Evolutionary conservation across 1,140 invertebrate genomes (phyloP).

Genomic region (Drepana arcuata): DNA sequence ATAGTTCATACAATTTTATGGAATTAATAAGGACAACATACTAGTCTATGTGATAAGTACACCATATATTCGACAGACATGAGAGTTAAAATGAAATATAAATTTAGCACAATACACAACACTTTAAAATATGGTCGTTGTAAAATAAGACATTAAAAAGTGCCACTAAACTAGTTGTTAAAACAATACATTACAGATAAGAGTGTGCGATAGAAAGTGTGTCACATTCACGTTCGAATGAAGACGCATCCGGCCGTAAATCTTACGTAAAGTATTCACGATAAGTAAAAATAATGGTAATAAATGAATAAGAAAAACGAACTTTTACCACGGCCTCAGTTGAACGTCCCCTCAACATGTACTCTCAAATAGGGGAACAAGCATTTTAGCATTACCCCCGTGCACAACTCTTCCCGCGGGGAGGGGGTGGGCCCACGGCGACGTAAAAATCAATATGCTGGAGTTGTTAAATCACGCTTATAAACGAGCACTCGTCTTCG

Average conservation of each 20-base stretch:
- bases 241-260: conserved; percentile 56
- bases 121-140: conserved; percentile 21
- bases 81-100: no score
- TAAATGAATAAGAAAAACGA: conserved; percentile 39
- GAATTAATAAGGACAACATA: no score
- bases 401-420: conserved; percentile 71
- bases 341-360: conserved; percentile 65
- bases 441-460: conserved; percentile 81
- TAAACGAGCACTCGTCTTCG: conserved; percentile 78
- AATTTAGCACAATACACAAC: no score
- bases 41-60: no score
- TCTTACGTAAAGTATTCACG: conserved; percentile 43
- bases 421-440: conserved; percentile 67
- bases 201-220: conserved; percentile 51
- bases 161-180: conserved; percentile 28
- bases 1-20: no score
- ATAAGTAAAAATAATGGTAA: conserved; percentile 41
- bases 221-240: conserved; percentile 50
- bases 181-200: conserved; percentile 45
- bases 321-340: conserved; percentile 26
- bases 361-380: conserved; percentile 72
- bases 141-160: conserved; percentile 33
- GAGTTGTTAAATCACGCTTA: conserved; percentile 82
- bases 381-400: conserved; percentile 72
- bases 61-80: no score